phyloP scores from a whole-genome alignment of 2,888 invertebrate species.

The Drepanosiphum platanoidis region DNA sequence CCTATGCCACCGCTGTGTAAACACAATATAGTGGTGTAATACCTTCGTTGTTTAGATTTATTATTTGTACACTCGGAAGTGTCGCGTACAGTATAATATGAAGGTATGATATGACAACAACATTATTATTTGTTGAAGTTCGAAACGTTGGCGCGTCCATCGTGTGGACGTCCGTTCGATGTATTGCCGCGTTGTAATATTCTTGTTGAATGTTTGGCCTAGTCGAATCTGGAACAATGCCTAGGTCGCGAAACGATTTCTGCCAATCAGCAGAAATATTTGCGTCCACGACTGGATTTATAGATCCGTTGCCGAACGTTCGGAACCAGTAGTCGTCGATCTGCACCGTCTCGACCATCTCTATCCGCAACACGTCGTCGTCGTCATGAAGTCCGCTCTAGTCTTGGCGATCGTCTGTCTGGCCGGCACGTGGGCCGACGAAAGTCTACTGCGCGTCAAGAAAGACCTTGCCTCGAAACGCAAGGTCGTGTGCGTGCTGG shows the following conservation, averaged over 20 bases:
- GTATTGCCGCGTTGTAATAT: background rate
- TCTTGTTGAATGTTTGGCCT: background rate
- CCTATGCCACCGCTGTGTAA: too few species aligned
- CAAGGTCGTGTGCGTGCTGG: background rate
- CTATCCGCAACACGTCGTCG: background rate
- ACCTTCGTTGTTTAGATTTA: background rate
- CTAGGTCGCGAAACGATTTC: background rate
- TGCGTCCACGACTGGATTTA: too few species aligned
- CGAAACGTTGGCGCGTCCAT: background rate
- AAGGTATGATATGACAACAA: too few species aligned
- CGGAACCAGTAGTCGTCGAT: background rate
- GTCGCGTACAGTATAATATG: background rate
- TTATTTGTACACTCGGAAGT: background rate
- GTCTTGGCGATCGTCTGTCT: background rate
- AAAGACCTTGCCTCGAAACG: background rate
- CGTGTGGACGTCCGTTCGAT: background rate
- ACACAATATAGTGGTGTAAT: too few species aligned
- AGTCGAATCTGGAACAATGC: background rate
- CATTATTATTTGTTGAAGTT: background rate
- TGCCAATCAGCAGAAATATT: background rate
- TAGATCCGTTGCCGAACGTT: background rate
- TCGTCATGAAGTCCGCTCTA: constrained; percentile 12
- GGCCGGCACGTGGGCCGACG: background rate
- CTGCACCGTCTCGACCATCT: background rate
- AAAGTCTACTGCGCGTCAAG: background rate